Evolutionary conservation across 2,797 vertebrate genomes (phyloP), one percentile per base, ranked within the genome.

Genomic region (Hippocampus kuda): DNA sequence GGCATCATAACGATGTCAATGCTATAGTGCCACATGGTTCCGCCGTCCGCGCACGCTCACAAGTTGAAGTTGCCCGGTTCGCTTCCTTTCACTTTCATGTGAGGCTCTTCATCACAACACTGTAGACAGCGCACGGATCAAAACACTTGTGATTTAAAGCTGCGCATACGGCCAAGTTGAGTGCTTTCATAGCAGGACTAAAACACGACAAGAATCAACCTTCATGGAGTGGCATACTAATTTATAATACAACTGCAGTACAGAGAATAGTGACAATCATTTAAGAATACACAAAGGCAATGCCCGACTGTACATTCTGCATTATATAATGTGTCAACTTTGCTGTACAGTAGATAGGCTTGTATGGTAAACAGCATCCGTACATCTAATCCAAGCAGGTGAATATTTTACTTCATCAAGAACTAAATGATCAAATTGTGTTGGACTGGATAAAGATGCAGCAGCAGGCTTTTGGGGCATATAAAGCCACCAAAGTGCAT

Each of bases 61-160:
- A 44, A 67, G 12, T 57, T 53, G 53, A 67, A 5, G 66, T 57
- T 56, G 57, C 53, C 26, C n/a, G 53, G 53, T 67, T 67, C 53
- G 20, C 34, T 54, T 38, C 34, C 34, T 38, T 38, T 38, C 34
- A 8, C 53, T 42, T 67, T 41, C 34, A 54, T 54, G 53, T 8
- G 13, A 67, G 20, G 34, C 66, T n/a, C 53, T 67, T 53, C 34
- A 67, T 56, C 53, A 67, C 12, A 42, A 57, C 34, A 67, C 42
- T 48, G 44, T 65, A 30, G 63, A 65, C 63, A 65, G 63, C 63
- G 3, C 15, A 1, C 2, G 22, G 66, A 56, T 67, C 53, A 42
- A 57, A 67, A 56, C 22, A 12, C 51, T 56, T 24, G 22, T 67
- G 53, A 67, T 54, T 54, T 65, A 65, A 65, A 48, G 63, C 24